These are phyloP conservation scores for Peromyscus eremicus DNA, from an alignment of 2,797 vertebrate species.

Conservation along the genomic window DNA sequence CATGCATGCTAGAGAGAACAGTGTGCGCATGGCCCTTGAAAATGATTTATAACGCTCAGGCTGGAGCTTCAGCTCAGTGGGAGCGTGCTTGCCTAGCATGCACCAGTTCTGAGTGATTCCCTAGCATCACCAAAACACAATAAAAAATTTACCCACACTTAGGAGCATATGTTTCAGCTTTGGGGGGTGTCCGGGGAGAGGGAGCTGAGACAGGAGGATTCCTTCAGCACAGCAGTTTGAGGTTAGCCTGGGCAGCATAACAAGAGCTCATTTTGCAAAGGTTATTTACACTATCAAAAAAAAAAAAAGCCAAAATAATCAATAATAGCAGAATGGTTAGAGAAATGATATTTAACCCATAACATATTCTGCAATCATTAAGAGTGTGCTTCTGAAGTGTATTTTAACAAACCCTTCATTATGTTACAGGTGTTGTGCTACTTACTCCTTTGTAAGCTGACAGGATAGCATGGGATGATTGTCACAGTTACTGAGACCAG, in stretches of 20 bases:
- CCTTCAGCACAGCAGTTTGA: not conserved
- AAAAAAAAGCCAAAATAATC: not conserved
- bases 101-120: not conserved
- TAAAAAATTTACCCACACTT: not conserved
- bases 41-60: not conserved
- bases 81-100: not conserved
- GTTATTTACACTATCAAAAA: not conserved
- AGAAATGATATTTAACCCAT: not conserved
- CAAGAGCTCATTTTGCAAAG: not conserved
- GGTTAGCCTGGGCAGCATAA: not conserved
- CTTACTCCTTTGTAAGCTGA: not conserved
- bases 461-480: too few species aligned
- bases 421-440: not conserved
- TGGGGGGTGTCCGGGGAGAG: not conserved
- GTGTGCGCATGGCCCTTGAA: not conserved
- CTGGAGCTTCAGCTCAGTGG: not conserved
- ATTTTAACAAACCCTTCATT: not conserved
- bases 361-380: slow-evolving; percentile 2
- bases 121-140: not conserved
- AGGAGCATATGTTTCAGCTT: not conserved
- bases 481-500: not conserved
- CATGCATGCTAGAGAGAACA: not conserved
- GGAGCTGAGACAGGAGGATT: not conserved
- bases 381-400: not conserved
- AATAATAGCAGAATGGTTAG: not conserved